These are phyloP conservation scores for Achroia grisella DNA, from an alignment of 1,140 invertebrate species.

Conservation along the genomic window DNA sequence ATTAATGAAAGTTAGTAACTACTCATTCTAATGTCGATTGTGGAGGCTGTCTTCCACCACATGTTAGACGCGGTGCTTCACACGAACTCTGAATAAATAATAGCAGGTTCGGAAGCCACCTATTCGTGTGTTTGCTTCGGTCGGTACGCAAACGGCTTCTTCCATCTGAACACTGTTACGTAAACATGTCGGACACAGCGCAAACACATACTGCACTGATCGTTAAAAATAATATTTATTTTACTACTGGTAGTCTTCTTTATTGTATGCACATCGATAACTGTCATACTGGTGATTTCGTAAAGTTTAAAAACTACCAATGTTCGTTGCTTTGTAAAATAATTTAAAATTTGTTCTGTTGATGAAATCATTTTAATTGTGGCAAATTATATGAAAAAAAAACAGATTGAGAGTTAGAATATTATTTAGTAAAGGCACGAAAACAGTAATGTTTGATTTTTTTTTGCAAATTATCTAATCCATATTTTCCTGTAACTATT, in stretches of 20 bases:
- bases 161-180: constrained; percentile 55
- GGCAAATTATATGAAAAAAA: too few relatives aligned
- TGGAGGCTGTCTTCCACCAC: constrained; percentile 7
- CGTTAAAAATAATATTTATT: constrained; percentile 70
- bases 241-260: constrained; percentile 34
- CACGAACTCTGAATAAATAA: constrained; percentile 38
- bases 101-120: constrained; percentile 39
- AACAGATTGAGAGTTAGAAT: too few relatives aligned
- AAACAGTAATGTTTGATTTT: too few relatives aligned
- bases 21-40: too few relatives aligned
- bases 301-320: not conserved
- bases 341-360: too few relatives aligned
- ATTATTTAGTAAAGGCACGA: too few relatives aligned
- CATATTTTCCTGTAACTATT: too few relatives aligned
- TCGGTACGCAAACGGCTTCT: constrained; percentile 13
- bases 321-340: too few relatives aligned
- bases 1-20: too few relatives aligned
- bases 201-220: constrained; percentile 61
- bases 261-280: constrained; percentile 22
- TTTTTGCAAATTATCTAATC: too few relatives aligned
- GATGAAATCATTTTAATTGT: too few relatives aligned
- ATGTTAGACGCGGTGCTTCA: constrained; percentile 24
- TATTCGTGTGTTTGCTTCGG: constrained; percentile 33
- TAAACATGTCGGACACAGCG: constrained; percentile 63
- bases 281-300: constrained; percentile 4